phyloP scores from a whole-genome alignment of 2,113 vertebrate species.

The Himantopus leucocephalus region DNA sequence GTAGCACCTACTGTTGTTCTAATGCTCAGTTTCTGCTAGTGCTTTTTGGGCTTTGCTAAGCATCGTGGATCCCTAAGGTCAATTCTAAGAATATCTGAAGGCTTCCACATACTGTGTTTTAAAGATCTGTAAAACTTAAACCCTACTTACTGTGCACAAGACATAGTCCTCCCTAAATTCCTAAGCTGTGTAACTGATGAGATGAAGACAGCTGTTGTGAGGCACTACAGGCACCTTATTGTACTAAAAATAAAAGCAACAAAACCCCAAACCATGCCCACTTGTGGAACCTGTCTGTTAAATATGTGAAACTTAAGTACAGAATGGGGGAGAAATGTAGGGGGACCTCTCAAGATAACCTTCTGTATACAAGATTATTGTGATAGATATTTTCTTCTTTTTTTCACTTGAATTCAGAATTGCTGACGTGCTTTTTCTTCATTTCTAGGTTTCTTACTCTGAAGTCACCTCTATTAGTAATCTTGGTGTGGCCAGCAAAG shows the following conservation, averaged over 20 bases:
- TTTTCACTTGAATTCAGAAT: neutral
- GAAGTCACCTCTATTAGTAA: constrained; percentile 86
- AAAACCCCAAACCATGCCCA: neutral
- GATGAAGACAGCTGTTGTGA: neutral
- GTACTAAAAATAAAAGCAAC: neutral
- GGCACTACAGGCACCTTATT: neutral
- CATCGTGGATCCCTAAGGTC: neutral
- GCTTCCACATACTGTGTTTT: neutral
- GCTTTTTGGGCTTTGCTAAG: neutral
- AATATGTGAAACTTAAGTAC: neutral
- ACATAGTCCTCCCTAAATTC: neutral
- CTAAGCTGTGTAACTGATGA: neutral
- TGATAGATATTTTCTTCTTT: neutral
- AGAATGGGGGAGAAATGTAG: neutral
- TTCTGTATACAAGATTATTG: neutral
- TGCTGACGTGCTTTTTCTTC: neutral
- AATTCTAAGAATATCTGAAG: neutral
- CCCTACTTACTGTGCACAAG: neutral
- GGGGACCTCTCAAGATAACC: neutral
- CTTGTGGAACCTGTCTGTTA: neutral
- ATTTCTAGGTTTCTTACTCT: constrained; percentile 59
- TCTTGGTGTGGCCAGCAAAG: constrained; percentile 83
- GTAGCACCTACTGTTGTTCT: neutral
- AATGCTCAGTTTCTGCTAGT: neutral
- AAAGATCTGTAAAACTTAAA: neutral